A percentile compares a stretch with the other conserved stretches of the same genome.
Conservation (phyloP, 2,888 invertebrate genomes). For the Cephus runcator region DNA sequence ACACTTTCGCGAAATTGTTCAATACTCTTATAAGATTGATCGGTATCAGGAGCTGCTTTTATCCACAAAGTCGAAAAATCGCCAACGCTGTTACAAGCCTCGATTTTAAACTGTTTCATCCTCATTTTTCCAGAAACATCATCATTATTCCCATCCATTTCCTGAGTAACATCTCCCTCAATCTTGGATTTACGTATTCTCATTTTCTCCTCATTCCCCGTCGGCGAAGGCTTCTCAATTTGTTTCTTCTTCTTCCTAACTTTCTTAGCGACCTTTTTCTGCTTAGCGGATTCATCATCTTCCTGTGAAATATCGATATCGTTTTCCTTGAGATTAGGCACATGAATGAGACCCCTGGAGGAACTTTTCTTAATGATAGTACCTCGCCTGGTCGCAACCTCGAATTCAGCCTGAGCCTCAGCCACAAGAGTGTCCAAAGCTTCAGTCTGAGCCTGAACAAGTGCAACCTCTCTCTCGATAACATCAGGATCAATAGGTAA, state of each 20-base stretch:
- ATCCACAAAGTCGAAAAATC: slow-evolving; percentile 55
- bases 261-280: slow-evolving; percentile 26
- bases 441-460: slow-evolving; percentile 59
- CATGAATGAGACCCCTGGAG: slow-evolving; percentile 7
- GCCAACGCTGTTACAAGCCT: slow-evolving; percentile 57
- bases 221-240: slow-evolving; percentile 34
- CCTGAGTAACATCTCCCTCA: neutral
- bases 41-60: slow-evolving; percentile 27
- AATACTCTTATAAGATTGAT: slow-evolving; percentile 14
- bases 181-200: slow-evolving; percentile 1
- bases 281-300: slow-evolving; percentile 24
- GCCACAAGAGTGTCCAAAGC: slow-evolving; percentile 59
- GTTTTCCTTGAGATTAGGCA: slow-evolving; percentile 8
- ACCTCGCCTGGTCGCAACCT: slow-evolving; percentile 50
- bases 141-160: neutral
- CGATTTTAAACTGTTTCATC: slow-evolving; percentile 47
- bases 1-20: slow-evolving; percentile 58
- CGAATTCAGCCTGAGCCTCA: slow-evolving; percentile 60
- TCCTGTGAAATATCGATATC: slow-evolving; percentile 19
- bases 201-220: slow-evolving; percentile 15
- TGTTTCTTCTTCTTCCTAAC: slow-evolving; percentile 38
- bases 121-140: slow-evolving; percentile 6
- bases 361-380: slow-evolving; percentile 39
- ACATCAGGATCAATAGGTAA: slow-evolving; percentile 52
- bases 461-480: slow-evolving; percentile 50